Evolutionary conservation across 2,797 vertebrate species (phyloP), one percentile per base, ranked within the genome.

Genomic region (Cheirogaleus major): DNA sequence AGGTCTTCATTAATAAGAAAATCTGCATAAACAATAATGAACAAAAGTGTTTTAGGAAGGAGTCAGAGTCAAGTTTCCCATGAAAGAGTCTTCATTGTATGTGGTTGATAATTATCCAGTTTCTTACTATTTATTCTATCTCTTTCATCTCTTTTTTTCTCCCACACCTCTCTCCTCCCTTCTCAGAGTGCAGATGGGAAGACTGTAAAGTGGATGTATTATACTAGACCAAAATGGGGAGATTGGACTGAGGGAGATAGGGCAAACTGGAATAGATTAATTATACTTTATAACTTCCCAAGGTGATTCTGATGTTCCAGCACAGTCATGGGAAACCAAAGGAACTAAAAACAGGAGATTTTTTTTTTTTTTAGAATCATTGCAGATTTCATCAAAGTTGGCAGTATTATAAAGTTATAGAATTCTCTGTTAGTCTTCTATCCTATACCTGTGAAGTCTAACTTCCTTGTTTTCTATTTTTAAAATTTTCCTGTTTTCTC

Each of bases 261-360:
- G 32, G 45, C 48, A 87, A 59, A 43, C 18, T 72, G 50, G 61
- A 85, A 35, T 67, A 79, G 69, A 48, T 91, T 89, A 73, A 79
- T 89, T 86, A 18, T 35, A 55, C 91, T 93, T 91, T 79, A 30
- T 93, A 95, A 88, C 25, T 78, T 88, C 52, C 30, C 20, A 13
- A 65, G 14, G 45, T 93, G 43, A 30, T 90, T 86, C 59, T 85
- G 35, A 75, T 81, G 70, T 50, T 88, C 13, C 11, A 82, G 0
- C 18, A 35, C 52, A 67, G 38, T 63, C 55, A 25, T 27, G 59
- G n/a, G 41, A 75, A 88, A 90, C 75, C 80, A 89, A 48, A 85
- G 45, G 81, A 84, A 73, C 79, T 20, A 15, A 91, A 92, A 73
- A 1, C n/a, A 69, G 10, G 30, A 55, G 63, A 43, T 65, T 41